Evolutionary conservation across 2,113 vertebrate genomes (phyloP), one percentile per base, ranked within the genome.

Genomic region (Oceanites oceanicus): DNA sequence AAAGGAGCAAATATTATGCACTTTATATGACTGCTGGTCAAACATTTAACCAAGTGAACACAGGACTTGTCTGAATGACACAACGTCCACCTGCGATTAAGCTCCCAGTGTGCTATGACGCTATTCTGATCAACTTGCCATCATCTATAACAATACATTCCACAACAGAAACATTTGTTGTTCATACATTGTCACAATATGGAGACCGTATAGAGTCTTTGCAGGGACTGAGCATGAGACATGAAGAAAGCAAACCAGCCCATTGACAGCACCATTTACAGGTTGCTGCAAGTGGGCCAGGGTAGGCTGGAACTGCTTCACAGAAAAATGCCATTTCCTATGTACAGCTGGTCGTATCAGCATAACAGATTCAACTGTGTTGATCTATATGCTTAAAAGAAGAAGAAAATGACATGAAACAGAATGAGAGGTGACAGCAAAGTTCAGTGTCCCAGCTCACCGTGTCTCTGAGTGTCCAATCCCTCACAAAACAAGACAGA

Each of bases 391-490:
- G 10, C 26, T 72, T 50, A 45, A 47, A 62, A 47, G 49, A 63
- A 58, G 29, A 72, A 73, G 49, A 29, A 29, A 85, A 80, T 1
- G 2, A 47, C 44, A 44, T 2, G 1, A 76, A 59, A 12, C 23
- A 61, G 66, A 77, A 74, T 0, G 7, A 75, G 80, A 78, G 23
- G 59, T 2, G 59, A 67, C n/a, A 63, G 88, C 26, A 36, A 77
- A 86, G 84, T 2, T 29, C 67, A 58, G 45, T 0, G 0, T 32
- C 26, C 55, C 59, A 53, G 63, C 75, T 90, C 67, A 75, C 38
- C 22, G 0, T 6, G 22, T n/a, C 15, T 45, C 65, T 2, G 5
- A 47, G 34, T 1, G 2, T 10, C 59, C 47, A 66, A 17, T 7
- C 42, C 40, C 47, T 62, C 78, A 16, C 27, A 45, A 53, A 62